Evolutionary conservation across 2,888 invertebrate species (phyloP), one percentile per base, ranked within the genome.

Genomic region (Acanthosoma haemorrhoidale): DNA sequence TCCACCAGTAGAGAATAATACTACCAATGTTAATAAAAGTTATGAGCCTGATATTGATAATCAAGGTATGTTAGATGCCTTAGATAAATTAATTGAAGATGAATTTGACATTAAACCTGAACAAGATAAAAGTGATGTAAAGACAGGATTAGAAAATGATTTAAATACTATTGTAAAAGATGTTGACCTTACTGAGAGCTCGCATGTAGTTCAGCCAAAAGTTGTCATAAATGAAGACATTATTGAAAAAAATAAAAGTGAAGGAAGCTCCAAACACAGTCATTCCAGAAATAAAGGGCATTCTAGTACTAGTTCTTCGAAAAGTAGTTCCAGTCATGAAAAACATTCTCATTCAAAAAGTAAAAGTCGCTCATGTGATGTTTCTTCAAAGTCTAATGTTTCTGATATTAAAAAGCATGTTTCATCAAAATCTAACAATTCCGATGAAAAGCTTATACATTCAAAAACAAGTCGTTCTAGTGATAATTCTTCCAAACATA

Each of bases 1-100:
- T n/a, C 29, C 25, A 1, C 13, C 51, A 6, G 25, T 25, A 51
- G 51, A 51, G 29, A 51, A 29, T 51, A 5, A n/a, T 51, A 25
- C n/a, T 6, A n/a, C n/a, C 18, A 25, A 29, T 25, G 6, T 51
- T n/a, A 25, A 51, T n/a, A 0, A 25, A n/a, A 25, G 29, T 51
- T 25, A 25, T 25, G 51, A n/a, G 6, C n/a, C n/a, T 25, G 51
- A 51, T n/a, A 21, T 29, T n/a, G 18, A 18, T 21, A 61, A 32
- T 41, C 38, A 38, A 13, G 39, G 41, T 41, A 64, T n/a, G 15
- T 31, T 64, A 31, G 15, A 29, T 41, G 41, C 41, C 25, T 41
- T 64, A 15, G 64, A 64, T 6, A 18, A 41, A 29, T 21, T 64
- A 25, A 41, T 64, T 29, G 64, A 64, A 64, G 64, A 64, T 39